Evolutionary conservation across 2,888 invertebrate genomes (phyloP).

Genomic region (Coelinius sp.): DNA sequence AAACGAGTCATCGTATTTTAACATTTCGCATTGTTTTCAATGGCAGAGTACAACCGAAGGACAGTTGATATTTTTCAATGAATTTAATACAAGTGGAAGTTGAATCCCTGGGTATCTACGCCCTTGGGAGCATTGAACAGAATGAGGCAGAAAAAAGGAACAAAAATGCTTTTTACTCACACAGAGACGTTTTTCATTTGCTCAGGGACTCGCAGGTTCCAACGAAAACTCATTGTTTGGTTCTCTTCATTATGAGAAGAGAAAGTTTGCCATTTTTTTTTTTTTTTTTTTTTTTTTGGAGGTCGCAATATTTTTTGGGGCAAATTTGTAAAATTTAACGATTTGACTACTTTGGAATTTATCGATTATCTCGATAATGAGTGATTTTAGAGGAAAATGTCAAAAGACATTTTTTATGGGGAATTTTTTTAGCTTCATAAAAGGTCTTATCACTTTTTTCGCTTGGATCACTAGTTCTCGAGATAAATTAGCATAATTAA

Average conservation of each 20-base stretch:
- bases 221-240: conserved; percentile 3
- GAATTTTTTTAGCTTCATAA: too few relatives aligned
- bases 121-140: conserved; percentile 45
- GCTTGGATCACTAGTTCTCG: too few relatives aligned
- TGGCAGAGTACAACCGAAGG: neutral
- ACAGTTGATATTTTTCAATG: neutral
- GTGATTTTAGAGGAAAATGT: neutral
- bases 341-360: too few relatives aligned
- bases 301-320: neutral
- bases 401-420: neutral
- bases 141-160: conserved; percentile 30
- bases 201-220: conserved; percentile 33
- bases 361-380: too few relatives aligned
- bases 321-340: too few relatives aligned
- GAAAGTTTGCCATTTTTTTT: conserved; percentile 29
- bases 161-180: conserved; percentile 11
- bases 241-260: conserved; percentile 31
- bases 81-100: neutral
- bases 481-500: too few relatives aligned
- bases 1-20: neutral
- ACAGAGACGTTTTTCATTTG: conserved; percentile 39
- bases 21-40: neutral
- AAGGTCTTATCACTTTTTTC: too few relatives aligned
- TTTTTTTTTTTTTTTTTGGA: neutral
- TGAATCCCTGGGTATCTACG: conserved; percentile 43